Evolutionary conservation across 2,113 vertebrate genomes (phyloP).

Genomic region (Sigmodon hispidus): DNA sequence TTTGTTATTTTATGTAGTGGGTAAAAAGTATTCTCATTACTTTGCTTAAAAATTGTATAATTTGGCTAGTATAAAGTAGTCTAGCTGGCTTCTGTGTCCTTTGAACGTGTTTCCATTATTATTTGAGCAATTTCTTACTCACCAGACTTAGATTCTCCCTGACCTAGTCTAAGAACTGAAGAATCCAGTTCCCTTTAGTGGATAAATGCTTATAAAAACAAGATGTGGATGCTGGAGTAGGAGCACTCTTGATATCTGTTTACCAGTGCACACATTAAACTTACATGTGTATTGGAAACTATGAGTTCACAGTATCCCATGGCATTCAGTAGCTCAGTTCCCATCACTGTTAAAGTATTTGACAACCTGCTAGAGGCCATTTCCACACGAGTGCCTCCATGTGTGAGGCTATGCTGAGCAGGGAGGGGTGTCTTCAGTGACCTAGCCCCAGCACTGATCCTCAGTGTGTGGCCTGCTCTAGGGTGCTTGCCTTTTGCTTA

Average conservation of each 20-base stretch:
- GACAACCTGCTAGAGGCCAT: background rate
- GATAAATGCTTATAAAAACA: constrained; percentile 3
- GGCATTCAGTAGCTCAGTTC: background rate
- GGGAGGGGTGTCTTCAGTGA: background rate
- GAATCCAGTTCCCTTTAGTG: background rate
- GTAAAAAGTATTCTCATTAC: constrained; percentile 37
- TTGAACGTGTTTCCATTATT: background rate
- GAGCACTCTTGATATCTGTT: too few relatives aligned
- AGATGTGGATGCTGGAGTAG: background rate
- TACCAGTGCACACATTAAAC: background rate
- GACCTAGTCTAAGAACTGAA: background rate
- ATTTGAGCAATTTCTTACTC: constrained; percentile 12
- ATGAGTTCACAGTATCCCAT: background rate
- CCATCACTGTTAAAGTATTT: background rate
- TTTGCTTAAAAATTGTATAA: background rate
- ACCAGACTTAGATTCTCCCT: background rate
- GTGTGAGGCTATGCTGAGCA: background rate
- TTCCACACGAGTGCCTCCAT: background rate
- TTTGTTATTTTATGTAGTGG: background rate
- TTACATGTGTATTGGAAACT: background rate
- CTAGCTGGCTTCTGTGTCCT: background rate
- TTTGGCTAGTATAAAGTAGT: background rate
- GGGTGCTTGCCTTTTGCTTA: background rate
- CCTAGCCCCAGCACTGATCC: background rate
- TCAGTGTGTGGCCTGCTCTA: background rate